Evolutionary conservation across 2,113 vertebrate species (phyloP).

Genomic region (Calyptommatus sinebrachiatus): DNA sequence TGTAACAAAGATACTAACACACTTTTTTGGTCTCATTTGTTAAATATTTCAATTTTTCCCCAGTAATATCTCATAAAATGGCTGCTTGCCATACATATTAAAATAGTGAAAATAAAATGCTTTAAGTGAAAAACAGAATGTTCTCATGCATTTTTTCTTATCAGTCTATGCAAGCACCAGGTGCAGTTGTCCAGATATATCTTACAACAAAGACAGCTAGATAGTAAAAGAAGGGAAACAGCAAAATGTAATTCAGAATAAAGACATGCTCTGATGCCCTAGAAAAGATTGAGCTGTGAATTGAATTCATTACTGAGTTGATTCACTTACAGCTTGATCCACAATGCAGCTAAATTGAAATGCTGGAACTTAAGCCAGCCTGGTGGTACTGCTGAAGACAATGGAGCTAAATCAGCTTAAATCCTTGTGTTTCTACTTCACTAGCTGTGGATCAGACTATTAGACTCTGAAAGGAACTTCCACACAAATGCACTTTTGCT

Average conservation of each 20-base stretch:
- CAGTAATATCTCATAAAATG: constrained; percentile 34
- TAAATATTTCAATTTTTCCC: constrained; percentile 35
- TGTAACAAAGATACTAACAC: background rate
- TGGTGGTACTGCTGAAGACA: constrained; percentile 20
- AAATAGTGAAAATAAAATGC: constrained; percentile 52
- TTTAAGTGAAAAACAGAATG: constrained; percentile 61
- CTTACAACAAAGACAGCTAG: constrained; percentile 62
- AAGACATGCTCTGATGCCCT: constrained; percentile 69
- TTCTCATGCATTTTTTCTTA: constrained; percentile 63
- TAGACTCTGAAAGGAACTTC: constrained; percentile 55
- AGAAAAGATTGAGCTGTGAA: constrained; percentile 69
- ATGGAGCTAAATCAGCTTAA: constrained; percentile 22
- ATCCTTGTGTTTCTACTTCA: constrained; percentile 16
- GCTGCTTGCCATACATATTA: constrained; percentile 42
- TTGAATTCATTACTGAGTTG: constrained; percentile 65
- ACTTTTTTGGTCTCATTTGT: constrained; percentile 9
- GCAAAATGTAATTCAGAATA: constrained; percentile 68
- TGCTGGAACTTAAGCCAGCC: constrained; percentile 24
- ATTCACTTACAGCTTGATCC: constrained; percentile 49
- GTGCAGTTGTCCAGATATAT: constrained; percentile 70
- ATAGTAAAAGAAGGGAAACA: constrained; percentile 63
- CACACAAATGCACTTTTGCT: constrained; percentile 63
- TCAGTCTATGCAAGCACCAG: constrained; percentile 68
- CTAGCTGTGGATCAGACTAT: constrained; percentile 15
- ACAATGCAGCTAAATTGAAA: constrained; percentile 18